These are phyloP conservation scores for Myxocyprinus asiaticus DNA, from an alignment of 2,113 vertebrate genomes.

Conservation along the genomic window DNA sequence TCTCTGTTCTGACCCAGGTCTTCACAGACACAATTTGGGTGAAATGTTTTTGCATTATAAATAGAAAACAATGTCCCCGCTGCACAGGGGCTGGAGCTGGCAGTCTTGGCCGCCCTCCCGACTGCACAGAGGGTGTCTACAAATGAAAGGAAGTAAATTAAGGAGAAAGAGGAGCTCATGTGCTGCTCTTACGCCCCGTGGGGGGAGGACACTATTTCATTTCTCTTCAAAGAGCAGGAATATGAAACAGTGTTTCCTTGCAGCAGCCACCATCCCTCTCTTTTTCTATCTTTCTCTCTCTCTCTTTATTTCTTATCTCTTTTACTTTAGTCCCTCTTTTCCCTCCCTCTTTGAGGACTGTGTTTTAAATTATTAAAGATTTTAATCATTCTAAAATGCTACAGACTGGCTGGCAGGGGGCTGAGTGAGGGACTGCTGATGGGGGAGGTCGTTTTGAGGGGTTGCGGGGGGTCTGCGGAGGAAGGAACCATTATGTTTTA, in stretches of 20 bases:
- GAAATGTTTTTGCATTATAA: slow-evolving; percentile 67
- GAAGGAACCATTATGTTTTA: slow-evolving; percentile 31
- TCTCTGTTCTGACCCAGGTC: too few species aligned
- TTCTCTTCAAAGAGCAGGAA: slow-evolving; percentile 51
- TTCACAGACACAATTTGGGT: slow-evolving; percentile 53
- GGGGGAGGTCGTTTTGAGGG: slow-evolving; percentile 24
- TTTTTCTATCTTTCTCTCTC: too few species aligned
- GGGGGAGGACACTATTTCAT: slow-evolving; percentile 45
- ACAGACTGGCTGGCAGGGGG: slow-evolving; percentile 19
- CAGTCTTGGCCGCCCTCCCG: slow-evolving; percentile 54
- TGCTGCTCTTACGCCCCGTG: not conserved
- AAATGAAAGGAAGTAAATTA: slow-evolving; percentile 51
- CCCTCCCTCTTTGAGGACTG: slow-evolving; percentile 35
- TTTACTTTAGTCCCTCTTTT: not conserved
- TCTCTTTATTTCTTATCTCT: not conserved
- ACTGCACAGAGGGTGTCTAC: slow-evolving; percentile 7
- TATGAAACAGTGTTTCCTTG: slow-evolving; percentile 37
- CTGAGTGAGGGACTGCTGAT: slow-evolving; percentile 18
- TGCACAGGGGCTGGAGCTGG: slow-evolving; percentile 21
- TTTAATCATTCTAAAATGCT: slow-evolving; percentile 53
- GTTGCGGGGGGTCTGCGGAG: slow-evolving; percentile 15
- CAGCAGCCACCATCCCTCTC: too few species aligned
- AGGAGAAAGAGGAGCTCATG: slow-evolving; percentile 18
- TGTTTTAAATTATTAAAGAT: slow-evolving; percentile 55
- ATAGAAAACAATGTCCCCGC: slow-evolving; percentile 59